A percentile compares a stretch with the other conserved stretches of the same genome.
phyloP scores from a whole-genome alignment of 2,888 invertebrate species.

The Mythimna vitellina region DNA sequence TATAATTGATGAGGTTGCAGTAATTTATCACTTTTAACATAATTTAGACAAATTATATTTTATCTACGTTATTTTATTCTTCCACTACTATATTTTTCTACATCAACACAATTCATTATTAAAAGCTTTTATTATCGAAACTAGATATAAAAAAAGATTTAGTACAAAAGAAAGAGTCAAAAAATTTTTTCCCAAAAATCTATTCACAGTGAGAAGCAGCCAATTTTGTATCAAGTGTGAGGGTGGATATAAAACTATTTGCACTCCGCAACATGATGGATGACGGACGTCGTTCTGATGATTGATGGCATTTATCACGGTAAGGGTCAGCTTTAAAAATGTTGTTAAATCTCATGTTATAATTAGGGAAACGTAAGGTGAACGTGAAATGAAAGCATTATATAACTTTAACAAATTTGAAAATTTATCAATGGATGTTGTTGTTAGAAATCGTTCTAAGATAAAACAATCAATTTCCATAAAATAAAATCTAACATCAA shows the following conservation, averaged over 20 bases:
- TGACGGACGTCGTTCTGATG: slow-evolving; percentile 29
- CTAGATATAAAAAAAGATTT: neutral
- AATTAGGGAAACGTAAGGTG: slow-evolving; percentile 12
- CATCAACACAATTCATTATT: neutral
- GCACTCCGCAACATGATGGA: slow-evolving; percentile 35
- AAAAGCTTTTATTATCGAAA: neutral
- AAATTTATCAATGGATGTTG: neutral
- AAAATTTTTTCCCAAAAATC: neutral
- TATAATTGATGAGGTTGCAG: neutral
- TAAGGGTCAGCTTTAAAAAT: slow-evolving; percentile 31
- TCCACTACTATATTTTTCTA: neutral
- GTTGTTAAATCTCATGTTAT: slow-evolving; percentile 11
- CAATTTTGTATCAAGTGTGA: slow-evolving; percentile 6
- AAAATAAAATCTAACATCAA: slow-evolving; percentile 1
- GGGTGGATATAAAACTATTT: slow-evolving; percentile 47
- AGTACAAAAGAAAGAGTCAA: neutral
- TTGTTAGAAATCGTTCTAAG: neutral
- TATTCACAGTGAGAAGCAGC: neutral
- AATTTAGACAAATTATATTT: slow-evolving; percentile 8
- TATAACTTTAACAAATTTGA: neutral
- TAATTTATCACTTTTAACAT: slow-evolving; percentile 29
- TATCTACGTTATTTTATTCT: neutral
- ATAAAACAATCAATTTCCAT: neutral
- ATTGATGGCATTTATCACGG: slow-evolving; percentile 40
- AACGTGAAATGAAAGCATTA: neutral